These are phyloP conservation scores for Falco biarmicus DNA, from an alignment of 2,797 vertebrate species.

Conservation along the genomic window DNA sequence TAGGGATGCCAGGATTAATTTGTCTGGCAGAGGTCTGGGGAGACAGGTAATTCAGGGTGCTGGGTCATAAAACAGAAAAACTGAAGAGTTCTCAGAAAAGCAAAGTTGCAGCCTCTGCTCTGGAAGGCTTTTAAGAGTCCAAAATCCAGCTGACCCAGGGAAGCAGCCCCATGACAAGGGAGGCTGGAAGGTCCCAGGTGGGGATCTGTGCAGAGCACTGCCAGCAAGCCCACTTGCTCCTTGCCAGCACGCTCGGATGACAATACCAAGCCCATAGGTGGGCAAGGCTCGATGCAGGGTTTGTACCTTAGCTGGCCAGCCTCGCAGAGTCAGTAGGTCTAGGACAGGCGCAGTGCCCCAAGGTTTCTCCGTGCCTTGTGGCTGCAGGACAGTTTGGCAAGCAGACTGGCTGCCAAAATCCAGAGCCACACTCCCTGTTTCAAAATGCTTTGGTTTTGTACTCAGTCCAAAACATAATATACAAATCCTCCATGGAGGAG, in stretches of 20 bases:
- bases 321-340: neutral
- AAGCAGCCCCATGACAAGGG: neutral
- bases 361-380: neutral
- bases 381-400: neutral
- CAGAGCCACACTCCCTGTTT: neutral
- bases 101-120: neutral
- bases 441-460: conserved; percentile 25
- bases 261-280: fast-evolving
- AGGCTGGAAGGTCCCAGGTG: neutral
- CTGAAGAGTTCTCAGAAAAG: neutral
- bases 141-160: neutral
- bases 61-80: neutral
- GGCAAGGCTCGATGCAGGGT: neutral
- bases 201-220: neutral
- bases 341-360: neutral
- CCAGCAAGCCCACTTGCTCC: neutral
- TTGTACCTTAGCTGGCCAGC: neutral
- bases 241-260: neutral
- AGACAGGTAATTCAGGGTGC: neutral
- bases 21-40: neutral
- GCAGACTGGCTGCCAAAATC: neutral
- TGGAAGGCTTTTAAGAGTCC: neutral
- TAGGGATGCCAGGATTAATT: neutral
- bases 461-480: neutral
- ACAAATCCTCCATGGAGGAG: neutral